These are phyloP conservation scores for Phenganax stokvisi DNA, from an alignment of 92 coral and sea anemone genomes.

Conservation along the genomic window DNA sequence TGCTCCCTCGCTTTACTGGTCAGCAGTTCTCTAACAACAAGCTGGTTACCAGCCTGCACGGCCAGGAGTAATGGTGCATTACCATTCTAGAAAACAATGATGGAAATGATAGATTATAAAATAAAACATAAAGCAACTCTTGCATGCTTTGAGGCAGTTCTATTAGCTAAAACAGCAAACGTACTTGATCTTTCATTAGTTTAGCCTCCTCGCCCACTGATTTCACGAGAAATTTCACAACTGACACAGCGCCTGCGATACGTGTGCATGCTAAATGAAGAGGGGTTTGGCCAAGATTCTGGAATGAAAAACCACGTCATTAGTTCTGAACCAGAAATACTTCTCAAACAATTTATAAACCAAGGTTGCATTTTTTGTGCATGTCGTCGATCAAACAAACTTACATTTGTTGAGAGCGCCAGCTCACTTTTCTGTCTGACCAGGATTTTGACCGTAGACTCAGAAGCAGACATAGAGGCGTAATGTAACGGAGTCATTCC, in stretches of 20 bases:
- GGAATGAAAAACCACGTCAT: neutral
- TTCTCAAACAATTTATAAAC: neutral
- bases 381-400: neutral
- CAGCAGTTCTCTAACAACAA: conserved; percentile 81
- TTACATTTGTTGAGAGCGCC: conserved; percentile 69
- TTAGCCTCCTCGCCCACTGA: conserved; percentile 82
- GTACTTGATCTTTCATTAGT: conserved; percentile 66
- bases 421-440: conserved; percentile 75
- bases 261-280: conserved; percentile 95
- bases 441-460: conserved; percentile 80
- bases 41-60: conserved; percentile 85
- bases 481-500: conserved; percentile 86
- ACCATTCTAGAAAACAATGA: conserved; percentile 59
- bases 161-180: neutral
- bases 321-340: neutral
- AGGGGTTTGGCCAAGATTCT: conserved; percentile 81
- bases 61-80: conserved; percentile 72
- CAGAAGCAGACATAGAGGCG: conserved; percentile 85
- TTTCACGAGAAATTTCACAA: conserved; percentile 70
- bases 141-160: neutral
- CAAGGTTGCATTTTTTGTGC: neutral
- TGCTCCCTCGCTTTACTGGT: conserved; percentile 80
- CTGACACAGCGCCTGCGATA: conserved; percentile 87
- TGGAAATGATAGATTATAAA: neutral
- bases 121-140: neutral